Conservation (phyloP, 2,113 vertebrate genomes). For the Apteryx owenii region DNA sequence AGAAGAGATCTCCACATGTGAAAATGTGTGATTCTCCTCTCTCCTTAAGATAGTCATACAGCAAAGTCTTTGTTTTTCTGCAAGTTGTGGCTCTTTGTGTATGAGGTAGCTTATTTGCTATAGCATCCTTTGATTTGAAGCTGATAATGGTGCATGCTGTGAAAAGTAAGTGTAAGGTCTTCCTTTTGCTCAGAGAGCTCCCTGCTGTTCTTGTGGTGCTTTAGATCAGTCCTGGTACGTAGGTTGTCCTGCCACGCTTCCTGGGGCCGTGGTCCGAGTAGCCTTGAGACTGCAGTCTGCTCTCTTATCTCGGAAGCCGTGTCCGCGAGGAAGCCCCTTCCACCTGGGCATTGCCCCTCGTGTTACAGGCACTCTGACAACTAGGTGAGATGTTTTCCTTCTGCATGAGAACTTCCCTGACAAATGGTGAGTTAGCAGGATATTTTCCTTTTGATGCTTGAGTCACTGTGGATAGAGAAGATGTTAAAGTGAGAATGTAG, state of each 20-base stretch:
- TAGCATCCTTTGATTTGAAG: not conserved
- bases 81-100: not conserved
- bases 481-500: not conserved
- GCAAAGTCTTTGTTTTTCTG: not conserved
- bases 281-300: not conserved
- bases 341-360: not conserved
- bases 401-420: not conserved
- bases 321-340: not conserved
- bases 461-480: not conserved
- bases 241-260: not conserved
- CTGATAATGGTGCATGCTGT: not conserved
- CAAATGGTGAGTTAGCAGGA: slow-evolving; percentile 40
- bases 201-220: not conserved
- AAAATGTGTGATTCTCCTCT: not conserved
- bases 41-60: not conserved
- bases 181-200: not conserved
- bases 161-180: not conserved
- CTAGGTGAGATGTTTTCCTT: slow-evolving; percentile 51
- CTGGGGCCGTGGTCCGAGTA: not conserved
- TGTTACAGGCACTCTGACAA: not conserved
- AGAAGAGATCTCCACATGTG: not conserved
- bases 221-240: not conserved
- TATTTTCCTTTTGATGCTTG: slow-evolving; percentile 32
- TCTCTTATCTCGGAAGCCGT: not conserved
- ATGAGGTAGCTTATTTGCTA: not conserved